These are phyloP conservation scores for Drosophila seguyi DNA, from an alignment of 1,140 invertebrate species.

Conservation along the genomic window DNA sequence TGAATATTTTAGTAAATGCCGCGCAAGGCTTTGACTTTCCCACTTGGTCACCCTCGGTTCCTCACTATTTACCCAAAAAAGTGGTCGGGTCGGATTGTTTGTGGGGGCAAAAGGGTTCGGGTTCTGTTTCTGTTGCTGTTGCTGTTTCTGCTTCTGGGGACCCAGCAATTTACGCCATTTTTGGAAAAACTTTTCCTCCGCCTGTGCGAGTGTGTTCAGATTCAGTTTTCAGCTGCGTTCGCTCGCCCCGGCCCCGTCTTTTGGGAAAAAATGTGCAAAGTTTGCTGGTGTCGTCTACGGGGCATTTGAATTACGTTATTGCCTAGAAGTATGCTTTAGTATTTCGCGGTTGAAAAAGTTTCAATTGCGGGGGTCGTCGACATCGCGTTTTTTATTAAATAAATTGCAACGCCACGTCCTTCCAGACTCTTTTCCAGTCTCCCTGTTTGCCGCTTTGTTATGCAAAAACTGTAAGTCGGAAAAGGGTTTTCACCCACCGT, in stretches of 20 bases:
- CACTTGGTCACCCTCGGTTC: conserved; percentile 66
- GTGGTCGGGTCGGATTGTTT: conserved; percentile 5
- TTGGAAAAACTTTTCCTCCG: conserved; percentile 59
- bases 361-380: conserved; percentile 76
- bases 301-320: conserved; percentile 79
- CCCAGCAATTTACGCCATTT: conserved; percentile 76
- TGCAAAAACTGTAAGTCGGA: conserved; percentile 54
- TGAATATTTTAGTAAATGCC: conserved; percentile 81
- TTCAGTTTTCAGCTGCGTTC: conserved; percentile 56
- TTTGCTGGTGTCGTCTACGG: conserved; percentile 70
- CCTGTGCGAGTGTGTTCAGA: conserved; percentile 23
- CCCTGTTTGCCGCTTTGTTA: conserved; percentile 62
- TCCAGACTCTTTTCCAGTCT: conserved; percentile 2
- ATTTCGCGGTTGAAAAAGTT: conserved; percentile 82
- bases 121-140: neutral
- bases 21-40: conserved; percentile 73
- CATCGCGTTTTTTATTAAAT: conserved; percentile 74
- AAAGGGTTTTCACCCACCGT: conserved; percentile 38
- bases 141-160: conserved; percentile 21
- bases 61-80: conserved; percentile 55
- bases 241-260: conserved; percentile 25
- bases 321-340: conserved; percentile 79
- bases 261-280: conserved; percentile 69
- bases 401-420: conserved; percentile 65
- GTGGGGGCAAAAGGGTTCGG: conserved; percentile 42